Evolutionary conservation across 2,797 vertebrate species (phyloP).

Genomic region (Lagocephalus sceleratus): DNA sequence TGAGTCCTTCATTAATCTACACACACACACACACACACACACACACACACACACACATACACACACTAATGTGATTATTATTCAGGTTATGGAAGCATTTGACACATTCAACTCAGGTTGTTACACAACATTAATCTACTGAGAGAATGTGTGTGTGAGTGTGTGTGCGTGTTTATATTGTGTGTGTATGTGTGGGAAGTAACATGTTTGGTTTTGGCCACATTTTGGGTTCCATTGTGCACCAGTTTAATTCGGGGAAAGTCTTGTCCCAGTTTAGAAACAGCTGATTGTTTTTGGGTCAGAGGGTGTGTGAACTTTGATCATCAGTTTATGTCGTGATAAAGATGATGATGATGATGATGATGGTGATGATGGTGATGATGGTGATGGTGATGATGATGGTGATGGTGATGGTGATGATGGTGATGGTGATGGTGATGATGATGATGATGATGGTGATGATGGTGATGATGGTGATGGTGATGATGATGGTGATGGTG

Average conservation of each 20-base stretch:
- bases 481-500: too few relatives aligned
- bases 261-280: not conserved
- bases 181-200: not conserved
- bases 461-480: too few relatives aligned
- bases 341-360: too few relatives aligned
- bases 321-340: too few relatives aligned
- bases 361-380: too few relatives aligned
- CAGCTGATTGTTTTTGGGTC: too few relatives aligned
- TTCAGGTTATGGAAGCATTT: conserved; percentile 40
- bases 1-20: conserved; percentile 37
- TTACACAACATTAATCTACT: conserved; percentile 54
- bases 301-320: too few relatives aligned
- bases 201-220: not conserved
- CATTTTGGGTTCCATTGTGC: not conserved
- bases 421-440: too few relatives aligned
- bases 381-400: too few relatives aligned
- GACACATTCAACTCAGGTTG: conserved; percentile 46
- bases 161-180: conserved; percentile 13
- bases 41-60: conserved; percentile 4
- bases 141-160: conserved; percentile 20
- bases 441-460: too few relatives aligned
- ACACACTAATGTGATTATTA: conserved; percentile 59
- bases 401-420: too few relatives aligned
- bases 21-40: conserved; percentile 19
- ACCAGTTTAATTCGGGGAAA: not conserved